Base-by-base conservation (phyloP, 2,113 vertebrate genomes). In the Larimichthys polyactis region DNA sequence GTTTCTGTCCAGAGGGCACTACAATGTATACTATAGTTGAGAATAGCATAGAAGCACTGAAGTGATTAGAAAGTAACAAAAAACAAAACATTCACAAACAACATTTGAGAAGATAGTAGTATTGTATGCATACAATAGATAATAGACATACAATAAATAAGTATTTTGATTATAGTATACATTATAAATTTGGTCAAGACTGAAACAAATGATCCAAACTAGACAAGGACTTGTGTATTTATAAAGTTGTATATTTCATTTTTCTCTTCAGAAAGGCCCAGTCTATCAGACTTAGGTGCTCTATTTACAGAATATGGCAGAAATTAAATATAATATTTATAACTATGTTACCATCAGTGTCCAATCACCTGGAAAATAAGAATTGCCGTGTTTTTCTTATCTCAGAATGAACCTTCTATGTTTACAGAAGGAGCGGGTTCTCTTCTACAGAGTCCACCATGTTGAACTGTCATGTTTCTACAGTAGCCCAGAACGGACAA, bases 1-100 rank as follows among this genome's bases (percentile, higher is more conserved):
- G 16, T 54, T 76, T 57, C 73, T 72, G 54, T 72, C 15, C 54
- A 24, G 4, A 17, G 16, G 7, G 10, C 58, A 49, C 7, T 2
- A 15, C 4, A 27, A 27, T 1, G 1, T 24, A 19, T 3, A 27
- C 4, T 1, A 0, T 57, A 19, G 15, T 8, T 63, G 0, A 44
- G 10, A 75, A 11, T 29, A 36, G 5, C 29, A 17, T 20, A 29
- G 2, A 24, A 44, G 32, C 32, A 32, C 32, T 32, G 32, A 32
- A 48, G 11, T 64, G 27, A 24, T 40, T n/a, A 1, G 3, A 29
- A 59, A 60, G 22, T 63, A 7, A 29, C 3, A 36, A n/a, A 11
- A 27, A 11, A 60, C 5, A 32, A 32, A 32, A 32, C 5, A 51
- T 51, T 48, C 46, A 59, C 43, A 69, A 67, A 65, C 68, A 16